Evolutionary conservation across 2,113 vertebrate genomes (phyloP).

Genomic region (Cochlearius cochlearius): DNA sequence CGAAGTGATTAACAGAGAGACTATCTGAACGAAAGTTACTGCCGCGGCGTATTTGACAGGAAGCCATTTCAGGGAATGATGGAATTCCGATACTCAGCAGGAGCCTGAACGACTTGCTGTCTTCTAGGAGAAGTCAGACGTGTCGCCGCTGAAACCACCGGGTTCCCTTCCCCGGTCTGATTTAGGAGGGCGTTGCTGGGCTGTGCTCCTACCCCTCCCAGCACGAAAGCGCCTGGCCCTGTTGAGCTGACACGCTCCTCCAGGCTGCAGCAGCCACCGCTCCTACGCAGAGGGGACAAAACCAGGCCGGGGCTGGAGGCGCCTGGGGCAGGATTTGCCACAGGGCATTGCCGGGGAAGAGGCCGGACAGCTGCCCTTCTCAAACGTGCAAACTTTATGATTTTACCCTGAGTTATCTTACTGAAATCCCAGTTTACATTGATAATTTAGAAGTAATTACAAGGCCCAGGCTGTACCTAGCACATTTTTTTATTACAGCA

Average conservation of each 20-base stretch:
- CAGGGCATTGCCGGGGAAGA: neutral
- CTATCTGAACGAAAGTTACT: neutral
- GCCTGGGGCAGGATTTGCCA: neutral
- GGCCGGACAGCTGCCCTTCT: neutral
- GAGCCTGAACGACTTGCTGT: neutral
- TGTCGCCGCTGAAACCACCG: neutral
- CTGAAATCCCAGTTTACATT: neutral
- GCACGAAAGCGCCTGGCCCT: neutral
- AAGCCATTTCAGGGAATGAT: neutral
- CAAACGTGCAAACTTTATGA: neutral
- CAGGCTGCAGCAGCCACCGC: accelerated
- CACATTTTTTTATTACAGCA: neutral
- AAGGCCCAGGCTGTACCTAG: neutral
- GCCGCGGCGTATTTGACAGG: neutral
- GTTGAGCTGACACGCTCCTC: accelerated
- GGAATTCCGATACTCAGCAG: neutral
- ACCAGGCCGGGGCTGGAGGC: accelerated
- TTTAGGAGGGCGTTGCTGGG: neutral
- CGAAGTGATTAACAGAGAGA: neutral
- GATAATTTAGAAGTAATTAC: neutral
- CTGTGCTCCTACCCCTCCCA: neutral
- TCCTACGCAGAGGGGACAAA: neutral
- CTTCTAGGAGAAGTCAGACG: neutral
- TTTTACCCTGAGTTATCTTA: neutral
- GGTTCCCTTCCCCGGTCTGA: neutral